Evolutionary conservation across 1,140 invertebrate species (phyloP).

Genomic region (Drosophila repleta): DNA sequence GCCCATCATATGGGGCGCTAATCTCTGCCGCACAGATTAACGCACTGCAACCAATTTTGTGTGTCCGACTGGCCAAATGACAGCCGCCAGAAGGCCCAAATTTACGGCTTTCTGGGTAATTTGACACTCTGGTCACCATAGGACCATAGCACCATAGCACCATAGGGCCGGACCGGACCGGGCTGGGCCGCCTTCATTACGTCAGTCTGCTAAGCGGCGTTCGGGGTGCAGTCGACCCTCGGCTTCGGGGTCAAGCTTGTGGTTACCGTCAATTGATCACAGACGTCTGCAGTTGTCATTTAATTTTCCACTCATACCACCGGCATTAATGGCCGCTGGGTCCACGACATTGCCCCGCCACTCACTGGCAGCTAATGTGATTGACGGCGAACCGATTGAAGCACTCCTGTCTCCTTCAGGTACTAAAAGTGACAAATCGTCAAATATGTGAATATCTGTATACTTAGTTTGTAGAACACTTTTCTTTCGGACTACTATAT

Average conservation of each 20-base stretch:
- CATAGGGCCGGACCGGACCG: background rate
- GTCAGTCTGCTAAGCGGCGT: background rate
- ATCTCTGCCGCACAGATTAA: slow-evolving; percentile 77
- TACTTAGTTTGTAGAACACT: too few relatives aligned
- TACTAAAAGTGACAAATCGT: too few relatives aligned
- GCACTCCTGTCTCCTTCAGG: background rate
- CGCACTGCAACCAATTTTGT: slow-evolving; percentile 68
- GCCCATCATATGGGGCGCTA: slow-evolving; percentile 68
- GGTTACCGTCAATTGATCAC: slow-evolving; percentile 75
- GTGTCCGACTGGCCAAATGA: slow-evolving; percentile 56
- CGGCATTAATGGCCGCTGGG: slow-evolving; percentile 53
- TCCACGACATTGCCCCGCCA: slow-evolving; percentile 34
- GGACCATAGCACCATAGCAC: slow-evolving; percentile 4
- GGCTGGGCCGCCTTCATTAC: background rate
- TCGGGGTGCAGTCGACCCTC: slow-evolving; percentile 1
- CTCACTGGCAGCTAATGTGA: slow-evolving; percentile 20
- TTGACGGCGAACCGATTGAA: slow-evolving; percentile 30
- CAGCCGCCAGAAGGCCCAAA: slow-evolving; percentile 73
- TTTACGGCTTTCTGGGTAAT: slow-evolving; percentile 80
- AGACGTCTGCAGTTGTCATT: slow-evolving; percentile 76
- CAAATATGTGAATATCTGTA: too few relatives aligned
- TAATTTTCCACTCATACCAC: slow-evolving; percentile 62
- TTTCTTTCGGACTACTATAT: too few relatives aligned
- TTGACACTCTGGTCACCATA: slow-evolving; percentile 67
- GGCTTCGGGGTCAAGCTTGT: slow-evolving; percentile 40